phyloP scores from a whole-genome alignment of 2,888 invertebrate species.

The Agriopis marginaria region DNA sequence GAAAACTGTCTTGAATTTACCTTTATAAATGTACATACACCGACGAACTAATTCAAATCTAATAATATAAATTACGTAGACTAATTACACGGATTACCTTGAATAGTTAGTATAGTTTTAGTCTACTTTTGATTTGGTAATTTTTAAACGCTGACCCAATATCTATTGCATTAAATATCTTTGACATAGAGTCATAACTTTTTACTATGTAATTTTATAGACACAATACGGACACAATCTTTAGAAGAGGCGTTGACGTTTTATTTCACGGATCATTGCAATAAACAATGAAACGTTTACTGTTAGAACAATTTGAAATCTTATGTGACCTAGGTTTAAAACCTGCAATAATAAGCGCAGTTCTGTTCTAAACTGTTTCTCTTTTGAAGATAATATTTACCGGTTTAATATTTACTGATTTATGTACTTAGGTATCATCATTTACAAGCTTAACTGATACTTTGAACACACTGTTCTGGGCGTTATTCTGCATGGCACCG shows the following conservation, averaged over 20 bases:
- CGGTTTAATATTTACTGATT: too few species aligned
- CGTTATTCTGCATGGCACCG: slow-evolving; percentile 89
- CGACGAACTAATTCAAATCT: too few species aligned
- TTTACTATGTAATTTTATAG: slow-evolving; percentile 8
- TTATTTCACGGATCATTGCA: slow-evolving; percentile 60
- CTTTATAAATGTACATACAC: too few species aligned
- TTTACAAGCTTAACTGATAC: slow-evolving; percentile 87
- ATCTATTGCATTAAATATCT: too few species aligned
- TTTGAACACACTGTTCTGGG: slow-evolving; percentile 90
- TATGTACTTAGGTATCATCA: slow-evolving; percentile 77
- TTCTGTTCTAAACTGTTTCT: too few species aligned
- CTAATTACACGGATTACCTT: too few species aligned
- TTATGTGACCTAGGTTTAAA: slow-evolving; percentile 10
- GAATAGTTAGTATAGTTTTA: background rate
- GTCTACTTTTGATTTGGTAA: too few species aligned
- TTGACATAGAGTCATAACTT: background rate
- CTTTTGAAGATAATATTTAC: too few species aligned
- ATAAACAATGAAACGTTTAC: slow-evolving; percentile 50
- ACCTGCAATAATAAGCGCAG: slow-evolving; percentile 9
- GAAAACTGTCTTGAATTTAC: too few species aligned
- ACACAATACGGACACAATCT: slow-evolving; percentile 38
- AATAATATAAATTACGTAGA: too few species aligned
- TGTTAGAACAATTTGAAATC: slow-evolving; percentile 32
- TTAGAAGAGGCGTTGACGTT: slow-evolving; percentile 51
- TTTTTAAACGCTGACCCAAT: too few species aligned